These are phyloP conservation scores for Microctenopoma stevenorrisi DNA, from an alignment of 2,797 vertebrate genomes.

Conservation along the genomic window DNA sequence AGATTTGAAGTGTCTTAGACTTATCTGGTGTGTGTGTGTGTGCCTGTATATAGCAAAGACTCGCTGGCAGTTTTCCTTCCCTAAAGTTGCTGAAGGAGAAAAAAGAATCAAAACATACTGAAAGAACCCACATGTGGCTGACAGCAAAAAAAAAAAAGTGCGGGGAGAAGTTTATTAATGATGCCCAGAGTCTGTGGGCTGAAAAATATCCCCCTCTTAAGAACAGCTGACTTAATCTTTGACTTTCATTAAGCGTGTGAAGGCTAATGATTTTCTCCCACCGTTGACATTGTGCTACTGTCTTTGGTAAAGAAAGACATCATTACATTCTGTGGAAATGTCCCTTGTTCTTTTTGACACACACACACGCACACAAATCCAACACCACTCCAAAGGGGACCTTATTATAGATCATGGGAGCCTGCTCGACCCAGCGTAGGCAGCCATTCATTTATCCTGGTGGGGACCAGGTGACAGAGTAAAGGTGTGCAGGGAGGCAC, in stretches of 20 bases:
- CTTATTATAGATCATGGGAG: conserved; percentile 67
- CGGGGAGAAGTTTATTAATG: conserved; percentile 70
- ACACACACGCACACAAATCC: conserved; percentile 30
- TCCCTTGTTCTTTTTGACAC: conserved; percentile 52
- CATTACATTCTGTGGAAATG: conserved; percentile 73
- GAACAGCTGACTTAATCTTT: conserved; percentile 78
- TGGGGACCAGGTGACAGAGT: conserved; percentile 69
- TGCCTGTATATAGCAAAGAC: background rate
- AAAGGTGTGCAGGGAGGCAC: conserved; percentile 73
- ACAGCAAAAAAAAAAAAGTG: background rate
- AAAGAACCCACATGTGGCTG: conserved; percentile 63
- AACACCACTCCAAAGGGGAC: conserved; percentile 58
- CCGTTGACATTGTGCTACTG: conserved; percentile 64
- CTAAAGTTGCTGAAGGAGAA: conserved; percentile 54
- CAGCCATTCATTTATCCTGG: conserved; percentile 64
- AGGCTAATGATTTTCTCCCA: conserved; percentile 76
- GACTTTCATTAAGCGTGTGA: conserved; percentile 81
- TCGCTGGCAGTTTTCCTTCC: conserved; percentile 25
- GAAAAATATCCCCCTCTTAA: conserved; percentile 71
- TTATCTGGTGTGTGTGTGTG: background rate
- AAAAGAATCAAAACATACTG: conserved; percentile 44
- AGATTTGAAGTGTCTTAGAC: background rate
- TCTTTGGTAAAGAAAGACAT: conserved; percentile 63
- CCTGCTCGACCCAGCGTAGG: conserved; percentile 36
- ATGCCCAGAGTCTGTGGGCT: conserved; percentile 57